A percentile compares a stretch with the other conserved stretches of the same genome.
Conservation (phyloP, 35 echinoderm and acorn worm species). For the Patiria miniata region DNA sequence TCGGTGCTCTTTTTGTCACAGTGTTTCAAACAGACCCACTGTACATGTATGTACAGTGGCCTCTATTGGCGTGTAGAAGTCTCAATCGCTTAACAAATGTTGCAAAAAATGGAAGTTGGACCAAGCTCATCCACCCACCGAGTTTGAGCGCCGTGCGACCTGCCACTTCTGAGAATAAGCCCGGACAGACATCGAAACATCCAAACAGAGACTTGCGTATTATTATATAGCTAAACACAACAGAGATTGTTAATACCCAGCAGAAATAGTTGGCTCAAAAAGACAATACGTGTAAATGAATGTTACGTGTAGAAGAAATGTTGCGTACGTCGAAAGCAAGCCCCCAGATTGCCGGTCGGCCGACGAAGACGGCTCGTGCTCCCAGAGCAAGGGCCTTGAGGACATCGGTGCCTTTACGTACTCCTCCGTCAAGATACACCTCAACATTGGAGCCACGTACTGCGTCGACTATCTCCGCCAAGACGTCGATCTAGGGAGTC, state of each 20-base stretch:
- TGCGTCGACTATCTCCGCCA: not conserved
- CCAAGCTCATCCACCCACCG: too few species aligned
- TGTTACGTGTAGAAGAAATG: not conserved
- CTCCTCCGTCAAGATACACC: conserved; percentile 5
- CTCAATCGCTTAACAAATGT: too few species aligned
- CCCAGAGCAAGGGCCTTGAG: not conserved
- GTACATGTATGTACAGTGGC: too few species aligned
- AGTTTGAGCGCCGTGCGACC: too few species aligned
- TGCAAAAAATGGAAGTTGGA: too few species aligned
- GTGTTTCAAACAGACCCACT: too few species aligned
- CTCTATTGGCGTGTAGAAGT: too few species aligned
- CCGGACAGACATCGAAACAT: too few species aligned
- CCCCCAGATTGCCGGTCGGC: conserved; percentile 2
- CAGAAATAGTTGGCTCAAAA: not conserved
- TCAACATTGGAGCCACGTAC: conserved; percentile 1
- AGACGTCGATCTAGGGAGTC: not conserved
- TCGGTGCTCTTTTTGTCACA: too few species aligned
- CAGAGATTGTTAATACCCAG: not conserved
- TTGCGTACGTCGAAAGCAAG: not conserved
- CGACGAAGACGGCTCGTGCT: conserved; percentile 6
- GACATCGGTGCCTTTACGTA: conserved; percentile 17
- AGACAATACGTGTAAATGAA: too few species aligned
- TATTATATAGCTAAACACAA: not conserved
- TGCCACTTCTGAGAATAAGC: too few species aligned
- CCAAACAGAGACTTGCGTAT: too few species aligned